phyloP scores from a whole-genome alignment of 2,113 vertebrate species.

The Leptobrachium ailaonicum region DNA sequence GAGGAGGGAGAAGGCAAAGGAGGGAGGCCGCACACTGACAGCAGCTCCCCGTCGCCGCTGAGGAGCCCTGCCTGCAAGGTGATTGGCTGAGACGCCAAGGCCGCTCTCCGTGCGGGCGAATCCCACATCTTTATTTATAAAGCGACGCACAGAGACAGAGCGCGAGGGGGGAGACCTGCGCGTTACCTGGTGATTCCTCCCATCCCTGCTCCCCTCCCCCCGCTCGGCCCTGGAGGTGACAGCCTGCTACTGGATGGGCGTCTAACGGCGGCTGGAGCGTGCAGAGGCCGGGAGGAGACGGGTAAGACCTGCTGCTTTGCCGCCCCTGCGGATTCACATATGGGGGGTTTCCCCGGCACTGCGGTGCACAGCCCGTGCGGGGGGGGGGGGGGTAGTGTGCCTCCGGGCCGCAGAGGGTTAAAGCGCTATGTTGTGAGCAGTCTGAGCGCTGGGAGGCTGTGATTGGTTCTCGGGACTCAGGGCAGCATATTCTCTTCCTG shows the following conservation, averaged over 20 bases:
- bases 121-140: neutral
- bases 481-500: too few relatives aligned
- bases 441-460: too few relatives aligned
- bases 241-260: constrained; percentile 13
- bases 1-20: constrained; percentile 9
- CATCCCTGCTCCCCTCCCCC: neutral
- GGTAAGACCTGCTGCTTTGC: constrained; percentile 2
- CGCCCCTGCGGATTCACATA: neutral
- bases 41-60: constrained; percentile 6
- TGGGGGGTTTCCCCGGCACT: too few relatives aligned
- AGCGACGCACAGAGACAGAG: neutral
- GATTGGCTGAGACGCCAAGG: neutral
- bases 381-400: too few relatives aligned
- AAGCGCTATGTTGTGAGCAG: too few relatives aligned
- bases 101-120: neutral
- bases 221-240: neutral
- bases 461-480: too few relatives aligned
- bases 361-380: too few relatives aligned
- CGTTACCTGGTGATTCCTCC: neutral
- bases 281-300: constrained; percentile 27
- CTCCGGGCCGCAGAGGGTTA: too few relatives aligned
- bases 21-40: neutral
- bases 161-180: neutral
- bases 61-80: neutral
- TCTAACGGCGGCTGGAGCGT: constrained; percentile 8